Conservation (phyloP, 2,888 invertebrate species). For the Papilio gigon region DNA sequence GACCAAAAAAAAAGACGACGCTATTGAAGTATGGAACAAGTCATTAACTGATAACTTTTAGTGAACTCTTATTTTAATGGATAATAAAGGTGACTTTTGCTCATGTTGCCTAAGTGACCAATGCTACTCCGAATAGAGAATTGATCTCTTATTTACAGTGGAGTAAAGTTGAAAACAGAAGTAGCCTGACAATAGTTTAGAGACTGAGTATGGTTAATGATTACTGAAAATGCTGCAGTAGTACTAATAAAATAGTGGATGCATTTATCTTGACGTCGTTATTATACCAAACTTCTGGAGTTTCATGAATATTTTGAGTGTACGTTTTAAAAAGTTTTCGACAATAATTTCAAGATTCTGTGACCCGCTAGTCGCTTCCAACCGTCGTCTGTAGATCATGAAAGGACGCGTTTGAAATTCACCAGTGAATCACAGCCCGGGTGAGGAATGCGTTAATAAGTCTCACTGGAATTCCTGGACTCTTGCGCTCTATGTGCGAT, state of each 20-base stretch:
- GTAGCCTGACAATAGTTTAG: background rate
- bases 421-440: constrained; percentile 71
- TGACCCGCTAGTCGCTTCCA: constrained; percentile 39
- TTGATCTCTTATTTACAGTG: background rate
- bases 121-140: background rate
- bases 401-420: constrained; percentile 71
- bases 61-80: background rate
- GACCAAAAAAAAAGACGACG: constrained; percentile 52
- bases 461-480: constrained; percentile 50
- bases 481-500: constrained; percentile 29
- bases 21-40: constrained; percentile 53
- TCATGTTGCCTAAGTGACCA: background rate
- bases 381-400: constrained; percentile 48
- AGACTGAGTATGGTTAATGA: background rate
- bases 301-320: background rate
- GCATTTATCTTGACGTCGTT: background rate
- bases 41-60: constrained; percentile 20
- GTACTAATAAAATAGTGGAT: background rate
- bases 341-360: constrained; percentile 30
- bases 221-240: background rate
- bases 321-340: background rate
- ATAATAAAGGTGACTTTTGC: background rate
- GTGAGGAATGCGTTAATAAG: constrained; percentile 78
- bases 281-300: background rate
- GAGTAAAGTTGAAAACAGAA: background rate